Evolutionary conservation across 1,140 invertebrate species (phyloP), one percentile per base, ranked within the genome.

Genomic region (Kradibia gibbosae): DNA sequence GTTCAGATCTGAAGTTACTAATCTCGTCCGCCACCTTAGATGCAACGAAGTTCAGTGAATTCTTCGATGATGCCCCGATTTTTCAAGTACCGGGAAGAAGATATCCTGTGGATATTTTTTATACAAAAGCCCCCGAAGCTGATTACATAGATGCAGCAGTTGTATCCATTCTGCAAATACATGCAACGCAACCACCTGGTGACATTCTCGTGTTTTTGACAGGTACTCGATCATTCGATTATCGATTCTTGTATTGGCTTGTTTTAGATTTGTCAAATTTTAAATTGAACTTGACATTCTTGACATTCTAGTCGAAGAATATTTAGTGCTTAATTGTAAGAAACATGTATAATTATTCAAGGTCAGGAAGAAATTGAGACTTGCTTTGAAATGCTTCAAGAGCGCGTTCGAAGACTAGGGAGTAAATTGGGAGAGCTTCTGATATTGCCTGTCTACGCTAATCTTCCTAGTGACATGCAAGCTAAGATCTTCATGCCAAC

Each of bases 11-110:
- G 25, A 99, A 99, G 92, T 91, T 99, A 1, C 91, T 99, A 0
- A 99, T 99, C 86, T 99, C 98, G 0, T 99, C 97, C 90, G 99
- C 99, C 13, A 99, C 99, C 0, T 91, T 99, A 45, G 99, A 99
- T 92, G 98, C 98, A 55, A 95, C 98, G 84, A 99, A 99, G 88
- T 99, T 99, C 91, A 99, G 98, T 28, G 94, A 95, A 84, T 99
- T 99, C 91, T 99, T 99, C 91, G 98, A 99, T 90, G 97, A 99
- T 89, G 99, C 99, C 3, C 98, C 98, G 7, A 98, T 99, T 84
- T 99, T 99, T 90, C 93, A 97, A 70, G 99, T 99, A 87, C 99
- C 99, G 55, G 99, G 96, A 67, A 91, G 95, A 77, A 91, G 95
- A 81, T 96, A 95, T 92, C 95, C 95, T n/a, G 95, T 99, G 0